Evolutionary conservation across 1,140 invertebrate species (phyloP), one percentile per base, ranked within the genome.

Genomic region (Pseudomyrmex flavicornis): DNA sequence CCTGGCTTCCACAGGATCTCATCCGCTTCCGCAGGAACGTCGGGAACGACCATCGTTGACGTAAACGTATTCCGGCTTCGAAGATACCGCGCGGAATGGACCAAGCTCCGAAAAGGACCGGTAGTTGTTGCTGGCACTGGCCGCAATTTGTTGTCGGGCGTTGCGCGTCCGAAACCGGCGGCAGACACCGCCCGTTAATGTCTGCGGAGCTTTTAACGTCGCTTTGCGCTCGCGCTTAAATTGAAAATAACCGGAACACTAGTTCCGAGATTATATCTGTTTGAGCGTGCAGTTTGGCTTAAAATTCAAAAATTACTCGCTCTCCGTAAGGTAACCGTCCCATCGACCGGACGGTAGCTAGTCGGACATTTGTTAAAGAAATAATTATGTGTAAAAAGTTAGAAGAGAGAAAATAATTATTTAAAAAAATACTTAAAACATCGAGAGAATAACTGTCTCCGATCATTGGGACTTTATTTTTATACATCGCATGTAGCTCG

Each of bases 131-230:
- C 59, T 63, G 54, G 76, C 52, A 52, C 26, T 63, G 35, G 15
- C 50, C 17, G 58, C 44, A 75, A 68, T 75, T 82, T 46, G 44
- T 61, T 48, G 65, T 35, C 54, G 3, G 5, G 35, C 35, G n/a
- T 22, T 48, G 35, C 52, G 20, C n/a, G 35, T 35, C 35, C 35
- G 54, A 26, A 83, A 35, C 17, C 50, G 59, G 8, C 13, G 44
- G 12, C 35, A 35, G 48, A 58, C 58, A 17, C 22, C 10, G 17
- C 0, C 58, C 5, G 44, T 58, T 35, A 52, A 48, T 62, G 76
- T 88, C 83, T 74, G 76, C 73, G 50, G 74, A 72, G 69, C 69
- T 88, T 88, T 88, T 80, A 88, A 83, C 68, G 17, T 26, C 58
- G n/a, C 58, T n/a, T 12, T 46, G 1, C 44, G 10, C 56, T 12